Conservation (phyloP, 2,888 invertebrate genomes). For the Sphaerophoria rueppellii region DNA sequence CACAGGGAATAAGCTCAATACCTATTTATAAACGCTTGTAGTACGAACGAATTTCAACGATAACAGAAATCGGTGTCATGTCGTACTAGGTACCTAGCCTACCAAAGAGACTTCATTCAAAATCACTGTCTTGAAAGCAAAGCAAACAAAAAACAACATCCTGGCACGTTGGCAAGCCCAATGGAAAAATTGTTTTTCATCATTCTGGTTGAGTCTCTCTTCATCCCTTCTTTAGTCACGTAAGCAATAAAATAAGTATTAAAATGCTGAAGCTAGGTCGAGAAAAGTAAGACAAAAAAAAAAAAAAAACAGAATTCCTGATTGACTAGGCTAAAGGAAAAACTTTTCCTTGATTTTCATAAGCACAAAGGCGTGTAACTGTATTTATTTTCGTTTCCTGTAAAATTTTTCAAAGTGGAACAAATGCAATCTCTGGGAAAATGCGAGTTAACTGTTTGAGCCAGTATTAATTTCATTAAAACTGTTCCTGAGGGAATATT, state of each 20-base stretch:
- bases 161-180: constrained; percentile 25
- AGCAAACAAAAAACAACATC: constrained; percentile 21
- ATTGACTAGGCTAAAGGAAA: constrained; percentile 4
- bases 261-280: not conserved
- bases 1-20: not conserved
- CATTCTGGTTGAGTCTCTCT: not conserved
- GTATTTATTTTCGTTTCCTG: not conserved
- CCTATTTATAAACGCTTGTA: not conserved
- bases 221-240: constrained; percentile 20
- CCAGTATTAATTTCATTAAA: not conserved
- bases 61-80: constrained; percentile 51
- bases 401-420: no score
- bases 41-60: constrained; percentile 33
- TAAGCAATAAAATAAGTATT: constrained; percentile 38
- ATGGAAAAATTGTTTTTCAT: constrained; percentile 6
- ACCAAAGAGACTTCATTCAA: constrained; percentile 30
- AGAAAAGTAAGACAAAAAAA: not conserved
- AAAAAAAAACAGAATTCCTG: not conserved
- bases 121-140: constrained; percentile 19
- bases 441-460: no score
- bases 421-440: no score
- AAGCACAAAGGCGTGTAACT: not conserved
- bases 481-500: not conserved
- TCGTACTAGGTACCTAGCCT: constrained; percentile 41
- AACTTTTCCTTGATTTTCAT: not conserved